Evolutionary conservation across 2,113 vertebrate genomes (phyloP).

Genomic region (Chrysochloris asiatica): DNA sequence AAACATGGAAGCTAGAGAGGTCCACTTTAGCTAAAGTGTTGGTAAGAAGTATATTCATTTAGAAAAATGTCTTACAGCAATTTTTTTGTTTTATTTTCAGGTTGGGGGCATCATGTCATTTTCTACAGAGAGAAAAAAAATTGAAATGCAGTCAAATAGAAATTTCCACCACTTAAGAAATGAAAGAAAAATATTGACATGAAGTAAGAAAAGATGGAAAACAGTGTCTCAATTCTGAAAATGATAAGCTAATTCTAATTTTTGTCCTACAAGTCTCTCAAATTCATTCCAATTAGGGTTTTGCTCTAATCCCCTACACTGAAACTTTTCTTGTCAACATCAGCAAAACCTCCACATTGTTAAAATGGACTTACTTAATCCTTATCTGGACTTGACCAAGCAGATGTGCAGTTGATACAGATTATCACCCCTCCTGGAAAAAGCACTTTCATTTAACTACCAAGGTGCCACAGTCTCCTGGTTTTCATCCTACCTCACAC

Average conservation of each 20-base stretch:
- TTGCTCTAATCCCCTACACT: neutral
- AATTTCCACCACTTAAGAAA: conserved; percentile 29
- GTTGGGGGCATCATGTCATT: conserved; percentile 41
- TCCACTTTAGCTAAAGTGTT: conserved; percentile 7
- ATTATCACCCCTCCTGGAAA: neutral
- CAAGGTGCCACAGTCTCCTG: neutral
- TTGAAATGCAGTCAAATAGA: conserved; percentile 43
- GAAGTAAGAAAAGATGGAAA: conserved; percentile 57
- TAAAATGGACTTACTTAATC: neutral
- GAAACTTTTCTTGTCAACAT: neutral
- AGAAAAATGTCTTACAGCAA: conserved; percentile 28
- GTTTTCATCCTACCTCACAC: neutral
- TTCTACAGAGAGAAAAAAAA: conserved; percentile 39
- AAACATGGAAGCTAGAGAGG: conserved; percentile 11
- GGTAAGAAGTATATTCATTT: conserved; percentile 45
- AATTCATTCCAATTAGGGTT: neutral
- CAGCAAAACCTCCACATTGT: neutral
- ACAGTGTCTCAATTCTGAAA: neutral
- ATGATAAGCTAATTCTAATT: conserved; percentile 11
- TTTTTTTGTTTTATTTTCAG: conserved; percentile 39
- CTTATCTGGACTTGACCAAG: neutral
- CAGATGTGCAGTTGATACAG: neutral
- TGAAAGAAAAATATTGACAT: conserved; percentile 40
- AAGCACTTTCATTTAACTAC: neutral
- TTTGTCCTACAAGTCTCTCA: neutral